Evolutionary conservation across 2,888 invertebrate species (phyloP).

Genomic region (Eupeodes luniger): DNA sequence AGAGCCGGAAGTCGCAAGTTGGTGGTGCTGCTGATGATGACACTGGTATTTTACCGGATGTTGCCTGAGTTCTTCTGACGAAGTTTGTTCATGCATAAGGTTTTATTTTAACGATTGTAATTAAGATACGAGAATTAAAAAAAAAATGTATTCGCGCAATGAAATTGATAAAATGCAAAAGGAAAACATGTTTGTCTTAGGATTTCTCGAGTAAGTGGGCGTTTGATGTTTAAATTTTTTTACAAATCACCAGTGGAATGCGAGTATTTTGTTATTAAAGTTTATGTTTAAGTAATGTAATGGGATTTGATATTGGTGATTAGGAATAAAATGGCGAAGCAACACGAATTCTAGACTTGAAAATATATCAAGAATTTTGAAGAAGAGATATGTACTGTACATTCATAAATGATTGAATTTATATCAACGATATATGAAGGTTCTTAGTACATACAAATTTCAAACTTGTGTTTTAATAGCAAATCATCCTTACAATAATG

Average conservation of each 20-base stretch:
- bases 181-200: not conserved
- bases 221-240: not conserved
- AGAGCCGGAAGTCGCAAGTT: constrained; percentile 58
- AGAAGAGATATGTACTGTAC: too few relatives aligned
- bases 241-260: constrained; percentile 9
- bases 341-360: too few relatives aligned
- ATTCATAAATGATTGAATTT: too few relatives aligned
- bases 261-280: not conserved
- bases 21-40: constrained; percentile 48
- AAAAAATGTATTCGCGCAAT: constrained; percentile 42
- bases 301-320: not conserved
- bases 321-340: too few relatives aligned
- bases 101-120: constrained; percentile 66
- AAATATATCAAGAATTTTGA: too few relatives aligned
- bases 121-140: constrained; percentile 49
- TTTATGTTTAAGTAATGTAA: not conserved
- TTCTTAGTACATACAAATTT: too few relatives aligned
- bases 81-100: constrained; percentile 32
- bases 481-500: too few relatives aligned
- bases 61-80: constrained; percentile 67
- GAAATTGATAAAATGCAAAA: not conserved
- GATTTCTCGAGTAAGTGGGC: not conserved
- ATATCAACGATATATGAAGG: too few relatives aligned
- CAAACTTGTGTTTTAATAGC: too few relatives aligned
- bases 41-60: constrained; percentile 70